Base-by-base conservation (phyloP, 2,113 vertebrate genomes). In the Paradoxurus hermaphroditus region DNA sequence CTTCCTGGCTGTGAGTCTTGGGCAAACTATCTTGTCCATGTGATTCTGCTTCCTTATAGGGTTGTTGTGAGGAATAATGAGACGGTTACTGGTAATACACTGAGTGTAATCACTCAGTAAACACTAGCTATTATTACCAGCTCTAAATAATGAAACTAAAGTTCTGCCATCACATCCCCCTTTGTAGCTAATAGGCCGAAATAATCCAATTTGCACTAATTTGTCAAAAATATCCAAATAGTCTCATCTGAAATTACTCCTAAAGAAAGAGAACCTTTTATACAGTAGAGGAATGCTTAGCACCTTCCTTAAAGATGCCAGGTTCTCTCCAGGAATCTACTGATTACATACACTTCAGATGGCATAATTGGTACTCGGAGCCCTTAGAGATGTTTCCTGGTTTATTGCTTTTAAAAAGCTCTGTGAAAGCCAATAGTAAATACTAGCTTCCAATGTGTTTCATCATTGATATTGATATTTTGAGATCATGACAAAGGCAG, bases 211-310 rank as follows among this genome's bases (percentile, higher is more conserved):
- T 95, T 93, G 16, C 39, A 87, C 87, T 84, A 63, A 96, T 94
- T 92, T 92, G 93, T 96, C 85, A 72, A 96, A 96, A 95, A 92
- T 90, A 97, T 77, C 56, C 91, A 87, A 90, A 94, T 51, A 97
- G 70, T 90, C 86, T 81, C 70, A 36, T 21, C 18, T 62, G 70
- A 97, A 97, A 94, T 96, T 83, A 78, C 73, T 83, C n/a, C 79
- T 51, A 67, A 97, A 90, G 90, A 95, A 82, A 91, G 70, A 77
- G 65, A 97, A 92, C 1, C n/a, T 97, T 93, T 86, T 62, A 82
- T 65, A 70, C 14, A 88, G 70, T 79, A 78, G 65, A 96, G 56
- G 82, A 84, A 73, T 65, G 21, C 86, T 91, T 29, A 85, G 86
- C 65, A 41, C 36, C 83, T 89, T 88, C 83, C 72, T 84, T 51